Evolutionary conservation across 1,140 invertebrate genomes (phyloP).

Genomic region (Andrena cerasifolii): DNA sequence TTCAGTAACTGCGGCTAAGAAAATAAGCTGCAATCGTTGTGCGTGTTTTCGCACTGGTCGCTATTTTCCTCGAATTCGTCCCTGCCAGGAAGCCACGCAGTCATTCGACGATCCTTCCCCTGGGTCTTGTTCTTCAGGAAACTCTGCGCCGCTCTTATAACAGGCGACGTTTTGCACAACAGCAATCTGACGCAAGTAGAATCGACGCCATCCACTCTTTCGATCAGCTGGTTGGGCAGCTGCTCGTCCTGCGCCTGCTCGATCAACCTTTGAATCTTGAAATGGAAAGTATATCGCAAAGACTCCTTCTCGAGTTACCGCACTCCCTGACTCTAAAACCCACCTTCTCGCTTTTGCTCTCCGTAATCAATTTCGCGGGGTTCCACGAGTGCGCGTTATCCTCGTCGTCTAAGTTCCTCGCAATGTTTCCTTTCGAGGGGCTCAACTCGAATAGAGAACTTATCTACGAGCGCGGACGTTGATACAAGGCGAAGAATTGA

Average conservation of each 20-base stretch:
- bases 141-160: slow-evolving; percentile 89
- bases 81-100: slow-evolving; percentile 84
- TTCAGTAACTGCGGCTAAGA: slow-evolving; percentile 36
- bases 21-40: slow-evolving; percentile 82
- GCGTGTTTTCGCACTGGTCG: slow-evolving; percentile 86
- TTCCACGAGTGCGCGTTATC: slow-evolving; percentile 32
- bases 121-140: slow-evolving; percentile 73
- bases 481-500: neutral
- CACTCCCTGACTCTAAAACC: neutral
- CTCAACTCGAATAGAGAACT: slow-evolving; percentile 73
- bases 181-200: slow-evolving; percentile 88
- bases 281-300: neutral
- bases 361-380: slow-evolving; percentile 67
- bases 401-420: slow-evolving; percentile 34
- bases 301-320: too few relatives aligned
- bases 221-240: slow-evolving; percentile 86
- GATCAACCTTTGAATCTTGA: slow-evolving; percentile 83
- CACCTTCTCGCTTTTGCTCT: slow-evolving; percentile 72
- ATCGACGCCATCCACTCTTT: slow-evolving; percentile 83
- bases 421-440: slow-evolving; percentile 50
- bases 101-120: slow-evolving; percentile 66
- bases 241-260: slow-evolving; percentile 83
- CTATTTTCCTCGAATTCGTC: slow-evolving; percentile 85
- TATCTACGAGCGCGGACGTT: slow-evolving; percentile 60
- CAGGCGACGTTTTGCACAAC: slow-evolving; percentile 89